Percentiles rank a stretch among this genome's conserved stretches.
Conservation (phyloP, 2,797 vertebrate genomes). For the Sebastes aleutianus region DNA sequence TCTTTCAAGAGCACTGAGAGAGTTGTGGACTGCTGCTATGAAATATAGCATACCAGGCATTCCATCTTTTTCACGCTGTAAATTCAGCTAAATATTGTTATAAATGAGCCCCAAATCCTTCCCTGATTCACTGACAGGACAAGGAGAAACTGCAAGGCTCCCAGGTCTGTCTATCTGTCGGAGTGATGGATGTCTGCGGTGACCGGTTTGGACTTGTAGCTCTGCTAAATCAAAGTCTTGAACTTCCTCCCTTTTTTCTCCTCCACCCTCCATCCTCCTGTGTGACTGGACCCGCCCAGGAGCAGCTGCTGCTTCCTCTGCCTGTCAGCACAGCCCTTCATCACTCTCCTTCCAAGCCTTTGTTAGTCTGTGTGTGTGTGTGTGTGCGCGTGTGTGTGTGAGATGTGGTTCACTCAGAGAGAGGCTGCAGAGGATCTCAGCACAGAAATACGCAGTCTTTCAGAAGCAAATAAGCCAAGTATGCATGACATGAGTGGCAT, state of each 20-base stretch:
- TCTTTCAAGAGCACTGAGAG: slow-evolving; percentile 20
- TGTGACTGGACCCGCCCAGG: slow-evolving; percentile 59
- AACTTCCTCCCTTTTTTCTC: slow-evolving; percentile 41
- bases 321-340: slow-evolving; percentile 68
- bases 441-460: slow-evolving; percentile 27
- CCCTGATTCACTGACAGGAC: slow-evolving; percentile 19
- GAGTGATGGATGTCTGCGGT: slow-evolving; percentile 46
- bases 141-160: slow-evolving; percentile 23
- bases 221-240: slow-evolving; percentile 54
- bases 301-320: slow-evolving; percentile 76
- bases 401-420: slow-evolving; percentile 38
- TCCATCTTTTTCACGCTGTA: slow-evolving; percentile 17
- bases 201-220: slow-evolving; percentile 51
- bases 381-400: neutral
- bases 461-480: slow-evolving; percentile 37
- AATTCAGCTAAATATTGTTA: slow-evolving; percentile 40
- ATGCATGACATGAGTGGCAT: slow-evolving; percentile 50
- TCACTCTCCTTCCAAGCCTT: slow-evolving; percentile 52
- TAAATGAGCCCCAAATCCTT: slow-evolving; percentile 36
- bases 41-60: slow-evolving; percentile 20
- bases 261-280: slow-evolving; percentile 40
- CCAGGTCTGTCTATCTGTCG: slow-evolving; percentile 23
- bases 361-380: slow-evolving; percentile 23
- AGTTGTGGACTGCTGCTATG: neutral
- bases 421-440: slow-evolving; percentile 37